These are phyloP conservation scores for Temnothorax longispinosus DNA, from an alignment of 1,140 invertebrate genomes.

Conservation along the genomic window DNA sequence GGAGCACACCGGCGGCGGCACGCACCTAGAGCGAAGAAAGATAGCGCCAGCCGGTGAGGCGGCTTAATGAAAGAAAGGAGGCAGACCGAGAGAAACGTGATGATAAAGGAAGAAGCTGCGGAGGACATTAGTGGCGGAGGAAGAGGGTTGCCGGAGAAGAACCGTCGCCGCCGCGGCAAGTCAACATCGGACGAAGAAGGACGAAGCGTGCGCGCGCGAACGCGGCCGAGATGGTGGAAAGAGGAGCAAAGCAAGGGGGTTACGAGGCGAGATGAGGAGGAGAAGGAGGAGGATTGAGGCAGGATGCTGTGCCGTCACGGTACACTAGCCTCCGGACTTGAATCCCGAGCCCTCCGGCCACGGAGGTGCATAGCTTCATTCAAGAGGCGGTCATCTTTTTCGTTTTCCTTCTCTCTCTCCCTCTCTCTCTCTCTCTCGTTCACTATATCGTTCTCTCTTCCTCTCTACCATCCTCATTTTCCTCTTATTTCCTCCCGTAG, in stretches of 20 bases:
- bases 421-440: background rate
- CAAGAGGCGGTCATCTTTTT: slow-evolving; percentile 53
- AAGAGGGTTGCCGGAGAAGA: slow-evolving; percentile 66
- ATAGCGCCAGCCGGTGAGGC: slow-evolving; percentile 50
- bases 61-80: slow-evolving; percentile 65
- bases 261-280: slow-evolving; percentile 32
- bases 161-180: slow-evolving; percentile 24
- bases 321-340: slow-evolving; percentile 83
- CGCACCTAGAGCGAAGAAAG: slow-evolving; percentile 52
- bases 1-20: background rate
- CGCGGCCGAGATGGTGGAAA: slow-evolving; percentile 8
- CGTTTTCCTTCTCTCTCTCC: slow-evolving; percentile 11
- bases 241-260: slow-evolving; percentile 27
- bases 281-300: slow-evolving; percentile 42
- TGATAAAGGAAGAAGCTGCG: slow-evolving; percentile 58
- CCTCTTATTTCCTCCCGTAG: slow-evolving; percentile 47
- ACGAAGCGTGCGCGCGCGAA: slow-evolving; percentile 65
- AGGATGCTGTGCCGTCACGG: slow-evolving; percentile 83
- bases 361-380: slow-evolving; percentile 68
- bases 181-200: slow-evolving; percentile 60
- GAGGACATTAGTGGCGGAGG: slow-evolving; percentile 57
- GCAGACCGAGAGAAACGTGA: slow-evolving; percentile 45
- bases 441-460: background rate
- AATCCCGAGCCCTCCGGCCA: slow-evolving; percentile 81
- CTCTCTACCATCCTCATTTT: slow-evolving; percentile 13